phyloP scores from a whole-genome alignment of 1,140 invertebrate species.

The Sarcophaga bullata region DNA sequence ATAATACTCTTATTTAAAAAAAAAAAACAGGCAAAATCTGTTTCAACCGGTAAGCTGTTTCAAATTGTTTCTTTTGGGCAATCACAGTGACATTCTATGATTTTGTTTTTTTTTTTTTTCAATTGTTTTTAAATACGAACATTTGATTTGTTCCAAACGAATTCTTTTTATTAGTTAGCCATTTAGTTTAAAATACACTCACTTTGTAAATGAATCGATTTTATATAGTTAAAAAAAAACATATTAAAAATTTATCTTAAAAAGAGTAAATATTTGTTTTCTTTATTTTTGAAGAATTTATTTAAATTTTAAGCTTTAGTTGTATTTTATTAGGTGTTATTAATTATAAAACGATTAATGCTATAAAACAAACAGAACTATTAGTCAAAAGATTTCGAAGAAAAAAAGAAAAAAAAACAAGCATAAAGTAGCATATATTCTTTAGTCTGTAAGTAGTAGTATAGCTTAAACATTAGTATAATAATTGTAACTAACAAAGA shows the following conservation, averaged over 20 bases:
- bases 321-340: conserved; percentile 44
- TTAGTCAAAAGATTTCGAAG: conserved; percentile 45
- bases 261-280: conserved; percentile 38
- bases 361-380: conserved; percentile 25
- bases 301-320: conserved; percentile 41
- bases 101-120: too few species aligned
- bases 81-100: too few species aligned
- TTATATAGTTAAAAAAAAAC: conserved; percentile 49
- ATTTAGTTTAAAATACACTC: conserved; percentile 30
- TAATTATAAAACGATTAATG: conserved; percentile 34
- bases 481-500: background rate
- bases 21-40: too few species aligned
- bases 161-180: background rate
- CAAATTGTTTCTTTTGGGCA: too few species aligned
- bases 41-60: too few species aligned
- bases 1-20: too few species aligned
- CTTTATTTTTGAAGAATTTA: conserved; percentile 43
- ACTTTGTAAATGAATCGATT: conserved; percentile 66
- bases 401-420: background rate
- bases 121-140: background rate
- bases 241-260: conserved; percentile 25
- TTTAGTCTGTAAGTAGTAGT: conserved; percentile 7
- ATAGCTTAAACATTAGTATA: conserved; percentile 8
- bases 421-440: background rate
- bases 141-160: background rate